These are phyloP conservation scores for Oryzias javanicus DNA, from an alignment of 2,113 vertebrate species.

Conservation along the genomic window DNA sequence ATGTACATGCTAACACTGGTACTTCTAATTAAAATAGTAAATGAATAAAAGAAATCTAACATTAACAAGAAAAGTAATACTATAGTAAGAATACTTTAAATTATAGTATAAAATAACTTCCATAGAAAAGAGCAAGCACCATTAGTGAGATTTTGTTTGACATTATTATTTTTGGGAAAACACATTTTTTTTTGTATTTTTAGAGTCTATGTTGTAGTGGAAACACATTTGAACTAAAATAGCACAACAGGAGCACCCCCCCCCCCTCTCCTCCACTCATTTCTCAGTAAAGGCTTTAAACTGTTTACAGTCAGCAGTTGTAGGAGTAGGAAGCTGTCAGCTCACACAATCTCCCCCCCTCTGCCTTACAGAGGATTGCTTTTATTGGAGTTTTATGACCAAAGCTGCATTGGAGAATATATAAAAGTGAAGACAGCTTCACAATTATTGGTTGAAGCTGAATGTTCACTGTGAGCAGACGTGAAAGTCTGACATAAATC, in stretches of 20 bases:
- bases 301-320: slow-evolving; percentile 37
- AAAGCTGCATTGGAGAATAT: slow-evolving; percentile 23
- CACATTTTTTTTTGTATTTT: not conserved
- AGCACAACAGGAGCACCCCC: no score
- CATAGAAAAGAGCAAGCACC: not conserved
- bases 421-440: slow-evolving; percentile 33
- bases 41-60: no score
- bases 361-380: slow-evolving; percentile 43
- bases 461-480: slow-evolving; percentile 26
- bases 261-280: not conserved
- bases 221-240: no score
- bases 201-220: not conserved
- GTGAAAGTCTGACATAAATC: slow-evolving; percentile 21
- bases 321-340: slow-evolving; percentile 45
- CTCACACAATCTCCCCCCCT: slow-evolving; percentile 50
- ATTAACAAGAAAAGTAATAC: no score
- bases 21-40: no score
- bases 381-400: slow-evolving; percentile 50
- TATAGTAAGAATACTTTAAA: no score
- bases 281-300: slow-evolving; percentile 27
- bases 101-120: no score
- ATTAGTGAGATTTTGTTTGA: not conserved
- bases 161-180: not conserved
- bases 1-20: no score
- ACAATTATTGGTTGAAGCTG: slow-evolving; percentile 39